Percentiles rank a stretch among this genome's conserved stretches.
These are phyloP conservation scores for Calidris pygmaea DNA, from an alignment of 2,113 vertebrate genomes.

Conservation along the genomic window DNA sequence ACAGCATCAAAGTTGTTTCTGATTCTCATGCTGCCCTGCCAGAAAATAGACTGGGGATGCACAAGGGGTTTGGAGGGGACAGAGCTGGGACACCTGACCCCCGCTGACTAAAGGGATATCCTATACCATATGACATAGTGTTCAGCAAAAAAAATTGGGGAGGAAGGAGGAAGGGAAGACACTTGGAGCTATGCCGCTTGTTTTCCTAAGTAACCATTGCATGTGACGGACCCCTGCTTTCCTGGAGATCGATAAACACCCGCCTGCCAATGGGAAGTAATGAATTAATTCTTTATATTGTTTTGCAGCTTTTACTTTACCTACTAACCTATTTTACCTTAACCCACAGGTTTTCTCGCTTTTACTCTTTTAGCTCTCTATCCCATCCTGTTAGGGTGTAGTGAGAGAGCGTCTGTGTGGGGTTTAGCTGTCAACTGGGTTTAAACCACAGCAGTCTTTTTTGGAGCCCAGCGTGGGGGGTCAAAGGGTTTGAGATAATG, in stretches of 20 bases:
- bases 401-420: rapidly evolving
- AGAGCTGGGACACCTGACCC: neutral
- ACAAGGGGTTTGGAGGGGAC: rapidly evolving
- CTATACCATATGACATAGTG: too few relatives aligned
- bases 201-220: neutral
- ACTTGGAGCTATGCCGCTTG: rapidly evolving
- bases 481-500: neutral
- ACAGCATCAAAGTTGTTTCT: neutral
- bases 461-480: rapidly evolving
- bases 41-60: rapidly evolving
- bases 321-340: neutral
- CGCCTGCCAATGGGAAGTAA: neutral
- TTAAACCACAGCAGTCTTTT: neutral
- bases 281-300: neutral
- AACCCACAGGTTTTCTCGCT: neutral
- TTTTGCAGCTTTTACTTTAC: neutral
- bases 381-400: rapidly evolving
- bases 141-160: neutral
- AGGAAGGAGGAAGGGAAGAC: neutral
- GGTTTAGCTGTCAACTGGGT: rapidly evolving
- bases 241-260: neutral
- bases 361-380: neutral
- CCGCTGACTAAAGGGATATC: neutral
- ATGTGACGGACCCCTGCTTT: rapidly evolving
- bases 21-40: neutral